Evolutionary conservation across 2,113 vertebrate genomes (phyloP), one percentile per base, ranked within the genome.

Genomic region (Actinemys pallida): DNA sequence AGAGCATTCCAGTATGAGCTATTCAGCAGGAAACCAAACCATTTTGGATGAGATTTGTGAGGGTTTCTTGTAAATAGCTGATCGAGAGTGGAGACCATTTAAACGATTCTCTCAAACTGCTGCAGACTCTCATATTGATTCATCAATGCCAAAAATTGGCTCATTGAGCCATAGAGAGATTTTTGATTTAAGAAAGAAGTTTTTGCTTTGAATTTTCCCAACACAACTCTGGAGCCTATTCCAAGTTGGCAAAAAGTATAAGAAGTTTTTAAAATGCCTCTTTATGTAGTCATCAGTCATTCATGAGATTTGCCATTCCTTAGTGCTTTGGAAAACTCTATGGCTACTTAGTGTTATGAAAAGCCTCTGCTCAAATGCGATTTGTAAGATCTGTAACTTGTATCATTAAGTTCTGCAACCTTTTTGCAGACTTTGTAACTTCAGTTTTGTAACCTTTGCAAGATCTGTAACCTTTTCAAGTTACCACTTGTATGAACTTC

Each of bases 1-100:
- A 54, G 80, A 92, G 69, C 83, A 85, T 90, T 93, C 89, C 87
- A 90, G 93, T 96, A 81, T 93, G 88, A 95, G 62, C 90, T 89
- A 90, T 91, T 96, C 86, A 82, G 80, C 89, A 92, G 62, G 57
- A 93, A 80, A 8, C 27, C 35, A 79, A 95, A 91, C 90, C 90
- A 20, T 59, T 19, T 82, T 92, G 45, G 84, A 27, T 88, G 42
- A 83, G 83, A 78, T 65, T 94, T 89, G 92, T 88, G 80, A 83
- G 93, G 42, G 78, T 27, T 49, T 62, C 79, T 87, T 62, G 65
- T 29, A n/a, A 9, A 69, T 49, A 59, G 10, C 42, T 88, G 35
- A 50, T 69, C 87, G 45, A 31, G 65, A 10, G 57, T 65, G 45
- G 57, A 88, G 83, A 83, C 45, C 81, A 47, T 88, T 95, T 20